These are phyloP conservation scores for Theristicus caerulescens DNA, from an alignment of 2,113 vertebrate genomes.

Conservation along the genomic window DNA sequence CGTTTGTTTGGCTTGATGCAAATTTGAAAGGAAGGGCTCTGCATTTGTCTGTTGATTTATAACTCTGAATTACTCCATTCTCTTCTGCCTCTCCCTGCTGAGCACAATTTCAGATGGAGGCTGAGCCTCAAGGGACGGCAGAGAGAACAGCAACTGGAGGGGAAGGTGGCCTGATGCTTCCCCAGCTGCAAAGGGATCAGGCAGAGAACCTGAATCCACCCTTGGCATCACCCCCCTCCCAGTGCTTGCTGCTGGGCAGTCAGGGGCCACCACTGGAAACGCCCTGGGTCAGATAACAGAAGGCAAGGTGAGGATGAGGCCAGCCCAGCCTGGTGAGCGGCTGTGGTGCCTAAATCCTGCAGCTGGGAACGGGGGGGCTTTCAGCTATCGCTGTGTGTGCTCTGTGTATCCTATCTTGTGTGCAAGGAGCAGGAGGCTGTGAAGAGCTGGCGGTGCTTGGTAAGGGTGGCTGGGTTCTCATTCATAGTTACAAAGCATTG, in stretches of 20 bases:
- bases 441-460: neutral
- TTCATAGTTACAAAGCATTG: neutral
- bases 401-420: rapidly evolving
- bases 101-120: neutral
- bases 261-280: neutral
- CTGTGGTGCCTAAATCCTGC: neutral
- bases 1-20: neutral
- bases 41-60: neutral
- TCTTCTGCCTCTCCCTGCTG: neutral
- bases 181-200: neutral
- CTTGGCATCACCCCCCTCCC: neutral
- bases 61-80: neutral
- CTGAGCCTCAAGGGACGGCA: neutral
- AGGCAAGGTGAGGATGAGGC: neutral
- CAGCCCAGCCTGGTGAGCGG: neutral
- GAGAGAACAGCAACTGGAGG: neutral
- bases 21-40: neutral
- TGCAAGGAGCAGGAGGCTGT: neutral
- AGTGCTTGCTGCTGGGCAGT: neutral
- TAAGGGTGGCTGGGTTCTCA: neutral
- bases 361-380: neutral
- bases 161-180: neutral
- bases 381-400: rapidly evolving
- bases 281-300: neutral
- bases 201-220: neutral